Evolutionary conservation across 2,888 invertebrate species (phyloP), one percentile per base, ranked within the genome.

Genomic region (Hydroisotoma schaefferi): DNA sequence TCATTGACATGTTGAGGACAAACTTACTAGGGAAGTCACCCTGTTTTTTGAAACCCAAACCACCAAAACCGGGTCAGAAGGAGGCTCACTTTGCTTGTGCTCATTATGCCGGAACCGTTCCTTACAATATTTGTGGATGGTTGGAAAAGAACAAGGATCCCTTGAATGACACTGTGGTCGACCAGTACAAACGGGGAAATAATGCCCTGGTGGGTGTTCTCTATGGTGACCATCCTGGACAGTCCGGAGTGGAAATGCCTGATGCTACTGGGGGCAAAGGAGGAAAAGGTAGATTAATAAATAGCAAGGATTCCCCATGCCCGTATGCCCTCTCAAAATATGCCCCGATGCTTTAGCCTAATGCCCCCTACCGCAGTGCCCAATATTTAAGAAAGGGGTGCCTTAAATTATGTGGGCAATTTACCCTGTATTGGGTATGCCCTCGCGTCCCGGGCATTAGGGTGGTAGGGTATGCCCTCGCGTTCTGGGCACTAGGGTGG

Each of bases 91-190:
- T 67, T 46, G 60, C 61, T n/a, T 37, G 59, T 44, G 61, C 57
- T 29, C 67, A 67, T 57, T 67, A 67, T 28, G 67, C 67, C 29
- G 67, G 67, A 37, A 67, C 67, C 44, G 67, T 63, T 5, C 59
- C 59, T 44, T 63, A 63, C 52, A 63, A 57, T 28, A 60, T 63
- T 37, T 1, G 22, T 37, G 63, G 63, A 4, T 63, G 63, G 63
- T 75, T 82, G 69, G 81, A 83, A 74, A 83, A 83, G 78, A 82
- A 82, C 77, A 82, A 83, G 77, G 82, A 82, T 77, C 82, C 82
- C 20, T 76, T 82, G 67, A 82, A 82, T 74, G 81, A 82, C 74
- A 80, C 80, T 46, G 79, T 81, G 37, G 80, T 81, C 20, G 76
- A 77, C 37, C 75, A 79, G 61, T 76, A 79, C 73, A 77, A 78